Base-by-base conservation (phyloP, 2,113 vertebrate genomes). In the Muntiacus reevesi region DNA sequence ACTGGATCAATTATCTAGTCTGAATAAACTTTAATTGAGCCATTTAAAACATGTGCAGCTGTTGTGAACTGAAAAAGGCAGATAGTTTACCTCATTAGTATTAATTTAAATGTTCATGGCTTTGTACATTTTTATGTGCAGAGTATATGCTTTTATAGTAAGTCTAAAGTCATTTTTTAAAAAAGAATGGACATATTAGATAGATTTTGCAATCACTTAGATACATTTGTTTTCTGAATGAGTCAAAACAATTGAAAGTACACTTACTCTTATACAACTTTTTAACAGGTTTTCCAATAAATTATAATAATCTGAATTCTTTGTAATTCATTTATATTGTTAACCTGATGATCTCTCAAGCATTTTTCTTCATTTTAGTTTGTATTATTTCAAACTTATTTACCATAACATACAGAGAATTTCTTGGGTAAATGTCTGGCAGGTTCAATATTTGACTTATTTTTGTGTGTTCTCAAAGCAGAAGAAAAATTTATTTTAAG, bases 1-100 rank as follows among this genome's bases (percentile, higher is more conserved):
- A 95, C 96, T 98, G 97, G 97, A 98, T 98, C 96, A 98, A 97
- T 98, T 98, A 98, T 98, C 95, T 98, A 97, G 94, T 94, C 97
- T 98, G 98, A 99, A 98, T 98, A 98, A 99, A 98, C 96, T 98
- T 99, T 99, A 99, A 98, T 98, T 98, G 98, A 98, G 97, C 89
- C 86, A 97, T 98, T 98, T 99, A 98, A 98, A 98, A 98, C 95
- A 97, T 87, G 85, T 98, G 91, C 97, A 98, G 97, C 98, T 98
- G 97, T 98, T 98, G 92, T 98, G 93, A 97, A 98, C 28, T 94
- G 95, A 98, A 98, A 97, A 89, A 98, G 94, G 94, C 92, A 98
- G 97, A 96, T 98, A 97, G 97, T 98, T 98, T 98, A 98, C 98
- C 97, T 98, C 92, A 98, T 98, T 98, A 99, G 97, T 98, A 98